phyloP scores from a whole-genome alignment of 2,113 vertebrate species.

The Myotis lucifugus region DNA sequence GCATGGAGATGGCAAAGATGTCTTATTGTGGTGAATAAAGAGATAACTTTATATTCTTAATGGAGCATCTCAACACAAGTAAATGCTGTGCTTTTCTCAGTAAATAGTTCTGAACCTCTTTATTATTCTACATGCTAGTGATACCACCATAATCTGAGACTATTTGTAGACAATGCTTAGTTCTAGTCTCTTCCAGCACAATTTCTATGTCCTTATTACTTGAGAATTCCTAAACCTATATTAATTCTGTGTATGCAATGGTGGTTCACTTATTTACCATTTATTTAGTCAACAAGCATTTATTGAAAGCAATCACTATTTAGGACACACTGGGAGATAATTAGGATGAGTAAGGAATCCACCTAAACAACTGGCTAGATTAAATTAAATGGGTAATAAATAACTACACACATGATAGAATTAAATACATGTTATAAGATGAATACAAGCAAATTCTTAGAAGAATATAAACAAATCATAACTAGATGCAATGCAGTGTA shows the following conservation, averaged over 20 bases:
- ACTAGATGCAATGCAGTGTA: background rate
- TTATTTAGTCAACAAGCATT: background rate
- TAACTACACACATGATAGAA: background rate
- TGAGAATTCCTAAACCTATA: background rate
- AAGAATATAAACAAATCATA: background rate
- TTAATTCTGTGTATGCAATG: background rate
- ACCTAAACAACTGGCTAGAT: background rate
- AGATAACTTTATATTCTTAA: background rate
- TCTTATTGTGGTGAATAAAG: background rate
- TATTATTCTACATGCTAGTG: background rate
- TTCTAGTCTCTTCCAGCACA: background rate
- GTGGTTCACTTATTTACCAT: background rate
- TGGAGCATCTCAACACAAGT: background rate
- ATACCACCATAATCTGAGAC: background rate
- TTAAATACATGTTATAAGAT: background rate
- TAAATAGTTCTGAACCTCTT: background rate
- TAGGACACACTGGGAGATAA: background rate
- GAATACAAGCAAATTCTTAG: background rate
- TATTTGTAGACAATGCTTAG: background rate
- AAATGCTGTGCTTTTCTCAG: background rate
- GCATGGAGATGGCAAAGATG: background rate
- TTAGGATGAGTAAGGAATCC: background rate
- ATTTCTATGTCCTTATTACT: background rate
- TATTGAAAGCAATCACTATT: background rate
- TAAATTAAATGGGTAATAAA: conserved; percentile 3